Evolutionary conservation across 1,140 invertebrate species (phyloP).

Genomic region (Hyposmocoma kahamanoa): DNA sequence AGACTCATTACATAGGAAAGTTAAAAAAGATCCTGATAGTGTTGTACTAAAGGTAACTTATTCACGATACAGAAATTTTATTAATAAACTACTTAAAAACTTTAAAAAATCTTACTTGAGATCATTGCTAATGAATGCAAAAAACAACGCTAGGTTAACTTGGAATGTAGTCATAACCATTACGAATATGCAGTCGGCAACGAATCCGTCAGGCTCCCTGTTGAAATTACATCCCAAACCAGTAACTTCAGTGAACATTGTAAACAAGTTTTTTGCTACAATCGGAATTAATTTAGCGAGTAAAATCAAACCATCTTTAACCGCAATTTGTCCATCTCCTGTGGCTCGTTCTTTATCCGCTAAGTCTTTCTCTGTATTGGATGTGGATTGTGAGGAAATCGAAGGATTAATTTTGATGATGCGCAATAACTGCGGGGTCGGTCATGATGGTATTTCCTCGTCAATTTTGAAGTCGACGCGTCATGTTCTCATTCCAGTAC

Average conservation of each 20-base stretch:
- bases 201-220: background rate
- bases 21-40: background rate
- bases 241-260: background rate
- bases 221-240: background rate
- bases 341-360: background rate
- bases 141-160: too few species aligned
- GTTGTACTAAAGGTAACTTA: background rate
- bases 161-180: background rate
- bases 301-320: background rate
- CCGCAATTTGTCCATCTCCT: background rate
- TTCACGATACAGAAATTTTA: background rate
- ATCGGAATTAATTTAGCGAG: background rate
- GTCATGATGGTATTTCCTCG: too few species aligned
- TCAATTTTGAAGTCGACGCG: too few species aligned
- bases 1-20: background rate
- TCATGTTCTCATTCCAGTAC: too few species aligned
- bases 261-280: background rate
- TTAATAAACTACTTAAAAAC: background rate
- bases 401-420: background rate
- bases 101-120: too few species aligned
- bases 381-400: background rate
- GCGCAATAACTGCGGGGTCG: too few species aligned
- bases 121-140: too few species aligned
- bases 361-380: background rate
- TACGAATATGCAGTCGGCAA: background rate